phyloP scores from a whole-genome alignment of 1,140 invertebrate species.

The Arion vulgaris region DNA sequence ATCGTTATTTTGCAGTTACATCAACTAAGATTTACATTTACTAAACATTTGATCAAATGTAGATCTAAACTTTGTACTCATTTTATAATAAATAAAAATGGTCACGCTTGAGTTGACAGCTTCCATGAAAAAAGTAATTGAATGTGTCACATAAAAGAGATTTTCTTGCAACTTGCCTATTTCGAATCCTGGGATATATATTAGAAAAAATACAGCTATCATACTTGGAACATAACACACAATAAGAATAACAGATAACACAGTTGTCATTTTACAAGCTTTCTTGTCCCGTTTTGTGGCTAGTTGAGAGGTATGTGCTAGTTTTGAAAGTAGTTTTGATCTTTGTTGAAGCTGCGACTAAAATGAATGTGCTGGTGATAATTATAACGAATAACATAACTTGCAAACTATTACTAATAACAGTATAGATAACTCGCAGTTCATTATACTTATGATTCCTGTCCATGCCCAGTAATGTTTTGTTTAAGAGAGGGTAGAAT shows the following conservation, averaged over 20 bases:
- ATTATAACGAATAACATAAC: not conserved
- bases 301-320: not conserved
- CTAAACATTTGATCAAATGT: not conserved
- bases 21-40: too few species aligned
- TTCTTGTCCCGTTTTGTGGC: not conserved
- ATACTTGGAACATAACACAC: not conserved
- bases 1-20: too few species aligned
- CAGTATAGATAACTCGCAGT: not conserved
- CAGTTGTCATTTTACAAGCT: not conserved
- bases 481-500: not conserved
- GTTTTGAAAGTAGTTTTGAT: not conserved
- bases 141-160: not conserved
- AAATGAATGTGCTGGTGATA: not conserved
- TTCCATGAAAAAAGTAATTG: not conserved
- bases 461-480: not conserved
- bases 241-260: not conserved
- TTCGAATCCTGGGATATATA: not conserved
- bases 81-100: slow-evolving; percentile 6
- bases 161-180: not conserved
- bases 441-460: not conserved
- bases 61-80: not conserved
- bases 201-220: not conserved
- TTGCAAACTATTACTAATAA: not conserved
- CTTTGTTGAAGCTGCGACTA: not conserved
- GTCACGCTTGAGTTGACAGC: not conserved